phyloP scores from a whole-genome alignment of 2,797 vertebrate species.

The Hyperoplus immaculatus region DNA sequence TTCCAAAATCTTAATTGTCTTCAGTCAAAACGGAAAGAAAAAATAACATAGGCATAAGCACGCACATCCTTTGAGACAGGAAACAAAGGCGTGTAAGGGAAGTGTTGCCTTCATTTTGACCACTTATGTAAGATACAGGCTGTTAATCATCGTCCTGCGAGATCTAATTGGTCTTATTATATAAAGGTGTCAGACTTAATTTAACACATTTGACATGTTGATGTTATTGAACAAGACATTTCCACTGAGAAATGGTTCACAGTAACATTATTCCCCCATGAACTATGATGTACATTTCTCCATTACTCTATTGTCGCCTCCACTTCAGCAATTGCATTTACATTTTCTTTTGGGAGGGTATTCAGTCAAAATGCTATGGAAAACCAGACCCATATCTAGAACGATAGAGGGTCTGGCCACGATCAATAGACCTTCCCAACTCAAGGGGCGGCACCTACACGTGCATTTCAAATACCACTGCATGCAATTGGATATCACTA shows the following conservation, averaged over 20 bases:
- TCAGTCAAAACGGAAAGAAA: constrained; percentile 12
- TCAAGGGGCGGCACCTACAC: too few relatives aligned
- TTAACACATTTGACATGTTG: constrained; percentile 14
- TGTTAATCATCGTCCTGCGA: not conserved
- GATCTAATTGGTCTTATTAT: constrained; percentile 15
- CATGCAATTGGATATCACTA: too few relatives aligned
- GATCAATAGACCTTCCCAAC: too few relatives aligned
- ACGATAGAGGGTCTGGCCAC: too few relatives aligned
- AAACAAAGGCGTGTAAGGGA: not conserved
- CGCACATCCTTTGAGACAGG: not conserved
- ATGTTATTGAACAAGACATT: not conserved
- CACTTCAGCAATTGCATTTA: not conserved
- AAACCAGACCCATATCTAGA: too few relatives aligned
- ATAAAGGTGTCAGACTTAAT: constrained; percentile 20
- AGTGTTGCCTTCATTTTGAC: not conserved
- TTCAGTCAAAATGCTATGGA: too few relatives aligned
- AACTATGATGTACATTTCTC: not conserved
- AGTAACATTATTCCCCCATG: not conserved
- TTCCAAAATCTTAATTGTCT: constrained; percentile 12
- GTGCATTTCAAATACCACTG: too few relatives aligned
- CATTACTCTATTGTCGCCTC: not conserved
- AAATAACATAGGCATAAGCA: not conserved
- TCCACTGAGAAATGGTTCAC: not conserved
- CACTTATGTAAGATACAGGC: not conserved
- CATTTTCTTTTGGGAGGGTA: not conserved